Percentiles rank a stretch among this genome's conserved stretches.
Evolutionary conservation across 2,113 vertebrate species (phyloP).

Genomic region (Trogon melanurus): DNA sequence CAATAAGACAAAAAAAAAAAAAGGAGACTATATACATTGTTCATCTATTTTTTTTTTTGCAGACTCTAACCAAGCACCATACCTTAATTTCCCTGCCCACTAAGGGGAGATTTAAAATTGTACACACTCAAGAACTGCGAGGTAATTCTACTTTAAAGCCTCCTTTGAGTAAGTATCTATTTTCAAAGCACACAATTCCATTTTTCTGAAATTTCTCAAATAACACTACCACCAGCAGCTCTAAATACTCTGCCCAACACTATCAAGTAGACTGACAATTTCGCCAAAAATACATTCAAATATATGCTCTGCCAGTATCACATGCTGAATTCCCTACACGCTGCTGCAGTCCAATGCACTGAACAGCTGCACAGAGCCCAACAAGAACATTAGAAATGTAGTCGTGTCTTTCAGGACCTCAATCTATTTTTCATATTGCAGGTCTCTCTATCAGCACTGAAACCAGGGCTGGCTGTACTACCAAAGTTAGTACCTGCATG

Average conservation of each 20-base stretch:
- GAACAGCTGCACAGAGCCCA: neutral
- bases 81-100: neutral
- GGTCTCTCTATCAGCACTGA: neutral
- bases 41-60: neutral
- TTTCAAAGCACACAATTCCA: neutral
- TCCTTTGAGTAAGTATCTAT: neutral
- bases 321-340: neutral
- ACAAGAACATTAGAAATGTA: fast-evolving
- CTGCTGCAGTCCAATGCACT: neutral
- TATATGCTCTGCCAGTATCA: neutral
- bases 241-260: neutral
- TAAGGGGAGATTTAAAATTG: neutral
- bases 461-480: neutral
- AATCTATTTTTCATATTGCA: neutral
- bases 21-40: fast-evolving
- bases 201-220: neutral
- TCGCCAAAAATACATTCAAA: neutral
- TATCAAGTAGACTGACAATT: neutral
- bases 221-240: neutral
- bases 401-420: neutral
- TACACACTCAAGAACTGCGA: fast-evolving
- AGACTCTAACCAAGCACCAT: neutral
- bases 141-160: neutral
- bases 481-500: neutral
- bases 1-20: neutral